These are phyloP conservation scores for Pelusios castaneus DNA, from an alignment of 2,113 vertebrate species.

Conservation along the genomic window DNA sequence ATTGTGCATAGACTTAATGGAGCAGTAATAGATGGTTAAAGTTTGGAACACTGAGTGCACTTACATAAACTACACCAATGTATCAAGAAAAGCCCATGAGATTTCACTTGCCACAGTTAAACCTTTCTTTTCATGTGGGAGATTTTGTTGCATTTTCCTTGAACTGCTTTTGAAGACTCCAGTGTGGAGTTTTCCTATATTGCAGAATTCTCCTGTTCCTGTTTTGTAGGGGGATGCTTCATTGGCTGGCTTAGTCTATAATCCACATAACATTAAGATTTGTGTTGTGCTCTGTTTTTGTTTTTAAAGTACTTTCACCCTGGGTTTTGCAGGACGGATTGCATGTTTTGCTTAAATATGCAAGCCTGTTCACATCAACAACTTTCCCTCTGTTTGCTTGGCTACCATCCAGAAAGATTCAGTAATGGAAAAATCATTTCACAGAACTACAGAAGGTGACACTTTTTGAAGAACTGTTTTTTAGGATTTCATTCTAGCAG, in stretches of 20 bases:
- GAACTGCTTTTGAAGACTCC: neutral
- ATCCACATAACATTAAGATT: neutral
- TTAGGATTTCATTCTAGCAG: slow-evolving; percentile 26
- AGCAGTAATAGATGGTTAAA: neutral
- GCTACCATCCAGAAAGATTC: neutral
- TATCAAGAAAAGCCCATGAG: neutral
- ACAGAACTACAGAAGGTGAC: slow-evolving; percentile 55
- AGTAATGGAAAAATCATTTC: slow-evolving; percentile 26
- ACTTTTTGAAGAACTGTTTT: slow-evolving; percentile 54
- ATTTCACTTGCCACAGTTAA: neutral
- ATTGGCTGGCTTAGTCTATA: slow-evolving; percentile 32
- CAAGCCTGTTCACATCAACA: slow-evolving; percentile 21
- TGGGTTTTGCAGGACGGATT: slow-evolving; percentile 7
- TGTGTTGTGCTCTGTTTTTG: slow-evolving; percentile 42
- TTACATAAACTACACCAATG: neutral
- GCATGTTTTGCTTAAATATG: slow-evolving; percentile 35
- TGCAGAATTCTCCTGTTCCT: slow-evolving; percentile 2
- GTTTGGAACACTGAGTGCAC: neutral
- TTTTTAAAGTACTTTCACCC: slow-evolving; percentile 39
- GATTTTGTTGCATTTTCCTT: neutral
- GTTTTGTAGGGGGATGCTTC: neutral
- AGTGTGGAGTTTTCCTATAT: neutral
- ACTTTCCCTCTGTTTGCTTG: neutral
- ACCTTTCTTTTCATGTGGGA: neutral
- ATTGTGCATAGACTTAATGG: neutral